A percentile compares a stretch with the other conserved stretches of the same genome.
phyloP scores from a whole-genome alignment of 2,113 vertebrate genomes.

The Labeo catla region DNA sequence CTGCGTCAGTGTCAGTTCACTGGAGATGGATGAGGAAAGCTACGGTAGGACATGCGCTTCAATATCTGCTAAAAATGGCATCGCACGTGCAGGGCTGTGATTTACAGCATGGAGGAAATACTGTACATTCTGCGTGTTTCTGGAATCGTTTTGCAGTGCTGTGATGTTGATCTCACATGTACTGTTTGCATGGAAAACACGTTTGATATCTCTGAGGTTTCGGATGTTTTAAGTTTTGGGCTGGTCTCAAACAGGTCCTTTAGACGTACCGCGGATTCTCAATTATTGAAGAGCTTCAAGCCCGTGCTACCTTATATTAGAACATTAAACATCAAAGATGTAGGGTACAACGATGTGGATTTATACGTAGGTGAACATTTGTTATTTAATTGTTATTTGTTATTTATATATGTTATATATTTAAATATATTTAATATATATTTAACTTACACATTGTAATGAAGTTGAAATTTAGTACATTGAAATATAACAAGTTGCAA shows the following conservation, averaged over 20 bases:
- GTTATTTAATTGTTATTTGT: no score
- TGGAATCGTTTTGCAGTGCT: neutral
- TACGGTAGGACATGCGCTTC: constrained; percentile 63
- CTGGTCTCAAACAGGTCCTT: constrained; percentile 7
- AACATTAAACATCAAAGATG: no score
- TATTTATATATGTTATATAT: no score
- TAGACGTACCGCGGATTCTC: neutral
- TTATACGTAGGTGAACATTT: no score
- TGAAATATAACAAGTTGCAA: no score
- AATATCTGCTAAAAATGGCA: neutral
- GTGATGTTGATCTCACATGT: neutral
- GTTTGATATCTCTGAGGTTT: neutral
- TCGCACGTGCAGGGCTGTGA: neutral
- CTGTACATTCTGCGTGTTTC: neutral
- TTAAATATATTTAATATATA: no score
- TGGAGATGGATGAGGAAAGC: constrained; percentile 70
- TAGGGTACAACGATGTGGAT: no score
- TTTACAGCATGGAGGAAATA: neutral
- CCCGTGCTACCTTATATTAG: neutral
- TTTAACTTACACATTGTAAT: no score
- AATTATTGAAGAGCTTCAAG: neutral
- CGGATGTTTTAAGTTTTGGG: neutral
- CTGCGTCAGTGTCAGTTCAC: constrained; percentile 55
- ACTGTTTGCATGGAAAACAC: neutral
- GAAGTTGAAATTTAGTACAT: no score